Percentiles rank a stretch among this genome's conserved stretches.
Conservation (phyloP, 1,140 invertebrate species). For the Acromyrmex charruanus region DNA sequence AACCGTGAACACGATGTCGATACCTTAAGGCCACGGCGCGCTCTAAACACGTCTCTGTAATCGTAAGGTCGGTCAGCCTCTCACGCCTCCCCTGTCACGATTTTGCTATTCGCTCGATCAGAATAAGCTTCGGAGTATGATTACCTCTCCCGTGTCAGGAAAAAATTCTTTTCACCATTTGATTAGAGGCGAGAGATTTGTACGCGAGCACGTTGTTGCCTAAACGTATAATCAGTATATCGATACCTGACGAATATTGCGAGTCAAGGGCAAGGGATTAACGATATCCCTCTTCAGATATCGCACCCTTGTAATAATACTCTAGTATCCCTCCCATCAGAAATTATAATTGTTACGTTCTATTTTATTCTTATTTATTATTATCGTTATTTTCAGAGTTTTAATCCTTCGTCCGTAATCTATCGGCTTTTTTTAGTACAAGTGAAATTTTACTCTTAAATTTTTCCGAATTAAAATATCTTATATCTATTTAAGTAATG, state of each 20-base stretch:
- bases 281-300: neutral
- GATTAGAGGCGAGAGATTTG: conserved; percentile 41
- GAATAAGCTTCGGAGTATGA: conserved; percentile 57
- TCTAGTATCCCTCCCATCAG: neutral
- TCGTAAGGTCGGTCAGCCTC: conserved; percentile 79
- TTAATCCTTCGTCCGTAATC: neutral
- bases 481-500: too few species aligned
- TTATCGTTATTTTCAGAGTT: neutral
- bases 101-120: conserved; percentile 61
- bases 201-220: conserved; percentile 42
- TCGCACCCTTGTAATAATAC: neutral
- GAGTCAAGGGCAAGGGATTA: neutral
- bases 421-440: too few species aligned
- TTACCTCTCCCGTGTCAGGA: conserved; percentile 44
- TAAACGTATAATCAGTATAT: conserved; percentile 40
- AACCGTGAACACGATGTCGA: conserved; percentile 35
- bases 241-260: conserved; percentile 27
- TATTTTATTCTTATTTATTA: neutral
- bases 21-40: conserved; percentile 67
- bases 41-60: conserved; percentile 60
- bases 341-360: conserved; percentile 2
- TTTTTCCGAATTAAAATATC: too few species aligned
- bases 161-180: conserved; percentile 35
- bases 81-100: conserved; percentile 74
- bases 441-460: too few species aligned